These are phyloP conservation scores for Formica selysi DNA, from an alignment of 1,140 invertebrate species.

Conservation along the genomic window DNA sequence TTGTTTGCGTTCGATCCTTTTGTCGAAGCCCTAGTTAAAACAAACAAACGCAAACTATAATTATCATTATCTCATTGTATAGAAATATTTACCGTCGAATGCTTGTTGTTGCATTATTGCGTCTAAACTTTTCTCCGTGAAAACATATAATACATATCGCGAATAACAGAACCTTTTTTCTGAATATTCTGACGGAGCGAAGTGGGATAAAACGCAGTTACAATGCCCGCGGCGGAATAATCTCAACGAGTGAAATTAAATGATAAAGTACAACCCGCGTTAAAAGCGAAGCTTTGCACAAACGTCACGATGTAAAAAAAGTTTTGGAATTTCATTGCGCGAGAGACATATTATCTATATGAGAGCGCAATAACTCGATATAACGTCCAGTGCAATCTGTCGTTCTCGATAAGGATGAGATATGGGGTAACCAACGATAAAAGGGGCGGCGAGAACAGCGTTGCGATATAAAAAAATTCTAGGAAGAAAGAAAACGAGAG, in stretches of 20 bases:
- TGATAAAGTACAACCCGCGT: constrained; percentile 57
- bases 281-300: constrained; percentile 58
- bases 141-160: neutral
- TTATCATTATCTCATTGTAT: neutral
- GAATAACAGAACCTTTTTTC: constrained; percentile 29
- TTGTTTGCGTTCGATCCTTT: neutral
- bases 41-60: neutral
- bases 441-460: constrained; percentile 26
- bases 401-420: constrained; percentile 62
- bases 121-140: neutral
- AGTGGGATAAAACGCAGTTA: constrained; percentile 23
- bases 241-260: constrained; percentile 62
- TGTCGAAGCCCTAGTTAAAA: neutral
- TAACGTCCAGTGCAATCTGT: constrained; percentile 61
- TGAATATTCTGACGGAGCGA: constrained; percentile 16
- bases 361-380: constrained; percentile 60
- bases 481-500: neutral
- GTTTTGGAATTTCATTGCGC: constrained; percentile 56
- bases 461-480: constrained; percentile 12
- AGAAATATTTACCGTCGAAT: constrained; percentile 11
- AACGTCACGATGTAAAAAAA: constrained; percentile 52
- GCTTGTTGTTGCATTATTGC: neutral
- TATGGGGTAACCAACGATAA: constrained; percentile 57
- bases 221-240: constrained; percentile 50
- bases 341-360: constrained; percentile 51